phyloP scores from a whole-genome alignment of 2,113 vertebrate genomes.

The Oplegnathus fasciatus region DNA sequence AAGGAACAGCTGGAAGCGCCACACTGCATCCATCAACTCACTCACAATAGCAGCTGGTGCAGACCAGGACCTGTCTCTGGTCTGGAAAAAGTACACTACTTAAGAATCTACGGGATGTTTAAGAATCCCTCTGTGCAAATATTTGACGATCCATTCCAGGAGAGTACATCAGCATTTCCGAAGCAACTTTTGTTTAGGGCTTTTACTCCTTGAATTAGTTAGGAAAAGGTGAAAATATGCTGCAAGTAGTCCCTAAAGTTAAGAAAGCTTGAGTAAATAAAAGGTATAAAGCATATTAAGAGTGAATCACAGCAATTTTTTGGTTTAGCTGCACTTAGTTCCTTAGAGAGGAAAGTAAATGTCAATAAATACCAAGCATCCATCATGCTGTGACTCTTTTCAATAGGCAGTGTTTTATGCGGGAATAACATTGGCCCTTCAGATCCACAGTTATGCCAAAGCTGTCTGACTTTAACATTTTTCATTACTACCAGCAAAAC shows the following conservation, averaged over 20 bases:
- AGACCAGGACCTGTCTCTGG: constrained; percentile 43
- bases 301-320: constrained; percentile 27
- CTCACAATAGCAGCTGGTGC: constrained; percentile 68
- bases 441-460: constrained; percentile 40
- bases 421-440: constrained; percentile 8
- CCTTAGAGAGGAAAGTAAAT: constrained; percentile 57
- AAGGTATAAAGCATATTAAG: constrained; percentile 7
- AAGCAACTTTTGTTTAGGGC: constrained; percentile 37
- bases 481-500: constrained; percentile 35
- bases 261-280: constrained; percentile 11
- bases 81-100: constrained; percentile 57
- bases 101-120: constrained; percentile 70
- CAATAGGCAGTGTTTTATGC: constrained; percentile 13
- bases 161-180: constrained; percentile 57
- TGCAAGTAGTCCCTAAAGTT: constrained; percentile 11
- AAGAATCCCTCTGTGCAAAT: constrained; percentile 77
- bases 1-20: constrained; percentile 78
- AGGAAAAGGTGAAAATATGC: constrained; percentile 10
- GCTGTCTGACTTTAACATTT: constrained; percentile 32
- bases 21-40: constrained; percentile 77
- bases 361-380: constrained; percentile 73
- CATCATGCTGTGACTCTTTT: constrained; percentile 56
- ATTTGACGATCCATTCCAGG: constrained; percentile 67
- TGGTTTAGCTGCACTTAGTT: constrained; percentile 30
- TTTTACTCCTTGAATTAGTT: constrained; percentile 11